Conservation (phyloP, 2,113 vertebrate species). For the Alosa alosa region DNA sequence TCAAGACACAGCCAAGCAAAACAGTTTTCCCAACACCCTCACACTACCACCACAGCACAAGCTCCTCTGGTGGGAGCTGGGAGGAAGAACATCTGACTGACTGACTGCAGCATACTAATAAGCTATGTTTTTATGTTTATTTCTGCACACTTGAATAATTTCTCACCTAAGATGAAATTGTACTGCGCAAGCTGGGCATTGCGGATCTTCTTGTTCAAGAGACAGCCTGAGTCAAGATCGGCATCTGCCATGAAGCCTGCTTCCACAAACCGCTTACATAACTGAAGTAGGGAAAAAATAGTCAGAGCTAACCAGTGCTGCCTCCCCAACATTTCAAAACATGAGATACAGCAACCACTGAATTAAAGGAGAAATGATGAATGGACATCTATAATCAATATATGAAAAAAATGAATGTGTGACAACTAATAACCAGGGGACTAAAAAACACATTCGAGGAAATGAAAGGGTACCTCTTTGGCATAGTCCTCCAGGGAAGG, state of each 20-base stretch:
- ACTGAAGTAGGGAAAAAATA: conserved; percentile 63
- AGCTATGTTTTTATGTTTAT: background rate
- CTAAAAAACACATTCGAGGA: background rate
- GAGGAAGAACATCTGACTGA: background rate
- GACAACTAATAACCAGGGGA: background rate
- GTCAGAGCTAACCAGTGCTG: background rate
- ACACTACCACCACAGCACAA: background rate
- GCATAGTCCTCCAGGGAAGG: conserved; percentile 84
- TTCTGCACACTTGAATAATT: background rate
- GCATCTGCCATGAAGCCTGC: conserved; percentile 90
- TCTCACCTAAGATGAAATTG: conserved; percentile 94
- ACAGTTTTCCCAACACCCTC: background rate
- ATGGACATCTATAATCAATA: background rate
- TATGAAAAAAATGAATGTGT: background rate
- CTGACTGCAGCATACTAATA: background rate
- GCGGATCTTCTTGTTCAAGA: conserved; percentile 91
- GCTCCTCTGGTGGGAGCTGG: background rate
- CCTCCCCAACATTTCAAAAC: background rate
- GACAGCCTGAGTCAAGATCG: conserved; percentile 86
- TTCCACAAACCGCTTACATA: conserved; percentile 81
- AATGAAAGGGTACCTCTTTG: conserved; percentile 67
- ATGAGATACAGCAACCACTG: background rate
- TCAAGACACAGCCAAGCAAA: conserved; percentile 28
- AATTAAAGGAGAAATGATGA: background rate
- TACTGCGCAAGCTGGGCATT: conserved; percentile 93